phyloP scores from a whole-genome alignment of 2,797 vertebrate genomes.

The Gorsachius magnificus region DNA sequence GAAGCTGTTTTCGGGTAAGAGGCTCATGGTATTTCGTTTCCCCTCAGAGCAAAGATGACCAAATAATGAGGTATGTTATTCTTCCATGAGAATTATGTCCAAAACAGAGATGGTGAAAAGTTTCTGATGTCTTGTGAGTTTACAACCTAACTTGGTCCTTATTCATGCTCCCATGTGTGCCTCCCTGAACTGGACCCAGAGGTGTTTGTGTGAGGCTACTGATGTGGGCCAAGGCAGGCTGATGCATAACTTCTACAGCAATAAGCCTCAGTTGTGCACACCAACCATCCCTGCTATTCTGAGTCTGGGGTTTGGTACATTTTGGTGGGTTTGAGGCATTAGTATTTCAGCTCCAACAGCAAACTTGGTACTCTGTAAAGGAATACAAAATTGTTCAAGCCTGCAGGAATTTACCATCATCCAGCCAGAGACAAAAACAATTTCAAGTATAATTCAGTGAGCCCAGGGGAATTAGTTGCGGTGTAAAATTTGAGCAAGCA shows the following conservation, averaged over 20 bases:
- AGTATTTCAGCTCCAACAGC: not conserved
- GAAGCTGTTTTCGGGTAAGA: not conserved
- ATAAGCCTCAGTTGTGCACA: not conserved
- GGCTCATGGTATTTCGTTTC: not conserved
- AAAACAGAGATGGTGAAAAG: not conserved
- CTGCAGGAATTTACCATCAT: conserved; percentile 38
- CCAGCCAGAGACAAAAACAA: conserved; percentile 20
- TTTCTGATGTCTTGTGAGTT: not conserved
- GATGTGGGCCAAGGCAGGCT: not conserved
- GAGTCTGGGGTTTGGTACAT: not conserved
- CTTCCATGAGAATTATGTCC: not conserved
- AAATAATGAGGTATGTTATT: not conserved
- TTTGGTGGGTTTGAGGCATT: not conserved
- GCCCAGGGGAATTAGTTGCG: conserved; percentile 20
- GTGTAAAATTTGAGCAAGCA: not conserved
- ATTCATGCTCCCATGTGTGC: not conserved
- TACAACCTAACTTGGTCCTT: not conserved
- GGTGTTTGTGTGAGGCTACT: not conserved
- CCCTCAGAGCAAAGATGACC: not conserved
- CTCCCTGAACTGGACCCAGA: not conserved
- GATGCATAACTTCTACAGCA: not conserved
- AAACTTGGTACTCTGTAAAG: not conserved
- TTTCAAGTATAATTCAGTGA: conserved; percentile 5
- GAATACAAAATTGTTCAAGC: not conserved
- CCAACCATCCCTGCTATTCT: not conserved